Conservation (phyloP, 2,888 invertebrate species). For the Ichneumoninae sp. region DNA sequence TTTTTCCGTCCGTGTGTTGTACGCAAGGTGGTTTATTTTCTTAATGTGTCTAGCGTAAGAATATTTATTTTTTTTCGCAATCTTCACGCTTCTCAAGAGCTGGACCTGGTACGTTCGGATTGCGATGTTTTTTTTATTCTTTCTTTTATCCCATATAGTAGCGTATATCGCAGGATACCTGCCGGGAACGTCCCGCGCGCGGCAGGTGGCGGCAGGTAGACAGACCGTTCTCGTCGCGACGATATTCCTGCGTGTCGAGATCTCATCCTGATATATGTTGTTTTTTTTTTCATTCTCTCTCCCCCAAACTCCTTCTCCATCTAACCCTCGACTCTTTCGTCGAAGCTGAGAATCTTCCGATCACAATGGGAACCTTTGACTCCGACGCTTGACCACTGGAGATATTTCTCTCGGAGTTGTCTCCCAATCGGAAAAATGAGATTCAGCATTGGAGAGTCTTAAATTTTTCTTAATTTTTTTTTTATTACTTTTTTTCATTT, state of each 20-base stretch:
- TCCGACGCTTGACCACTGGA: slow-evolving; percentile 44
- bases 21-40: slow-evolving; percentile 28
- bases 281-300: slow-evolving; percentile 19
- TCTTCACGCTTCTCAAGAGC: slow-evolving; percentile 26
- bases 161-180: slow-evolving; percentile 54
- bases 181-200: slow-evolving; percentile 52
- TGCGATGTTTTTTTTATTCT: slow-evolving; percentile 2
- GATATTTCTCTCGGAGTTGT: slow-evolving; percentile 43
- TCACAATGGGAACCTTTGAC: slow-evolving; percentile 37
- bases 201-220: slow-evolving; percentile 65
- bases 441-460: neutral
- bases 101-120: slow-evolving; percentile 38
- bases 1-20: neutral
- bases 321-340: slow-evolving; percentile 41
- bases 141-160: slow-evolving; percentile 32
- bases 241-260: slow-evolving; percentile 48
- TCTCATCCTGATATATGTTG: slow-evolving; percentile 50
- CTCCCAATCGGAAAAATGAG: slow-evolving; percentile 6
- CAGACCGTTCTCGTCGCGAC: slow-evolving; percentile 51
- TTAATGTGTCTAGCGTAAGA: slow-evolving; percentile 1
- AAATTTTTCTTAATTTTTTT: neutral
- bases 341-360: slow-evolving; percentile 39
- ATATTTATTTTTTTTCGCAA: slow-evolving; percentile 26
- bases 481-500: too few relatives aligned
- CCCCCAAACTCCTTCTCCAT: slow-evolving; percentile 10